Conservation (phyloP, 2,113 vertebrate species). For the Pelodiscus sinensis region DNA sequence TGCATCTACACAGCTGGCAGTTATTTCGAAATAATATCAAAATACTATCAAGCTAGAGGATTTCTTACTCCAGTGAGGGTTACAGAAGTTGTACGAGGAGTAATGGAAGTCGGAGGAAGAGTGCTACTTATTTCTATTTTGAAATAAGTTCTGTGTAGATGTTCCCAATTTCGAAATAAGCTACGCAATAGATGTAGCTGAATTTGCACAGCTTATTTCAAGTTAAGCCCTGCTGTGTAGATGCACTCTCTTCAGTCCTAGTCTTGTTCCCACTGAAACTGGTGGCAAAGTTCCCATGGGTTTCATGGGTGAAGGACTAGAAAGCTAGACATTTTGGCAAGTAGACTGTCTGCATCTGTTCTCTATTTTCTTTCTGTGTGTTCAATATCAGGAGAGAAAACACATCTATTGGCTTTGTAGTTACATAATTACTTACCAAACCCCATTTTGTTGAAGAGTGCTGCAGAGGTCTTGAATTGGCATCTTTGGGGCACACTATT, state of each 20-base stretch:
- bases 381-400: not conserved
- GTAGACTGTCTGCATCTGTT: fast-evolving
- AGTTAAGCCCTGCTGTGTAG: too few relatives aligned
- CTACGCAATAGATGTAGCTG: too few relatives aligned
- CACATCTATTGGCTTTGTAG: not conserved
- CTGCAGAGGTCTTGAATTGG: not conserved
- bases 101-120: too few relatives aligned
- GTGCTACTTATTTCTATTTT: too few relatives aligned
- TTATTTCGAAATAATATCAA: too few relatives aligned
- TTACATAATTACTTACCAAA: not conserved
- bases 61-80: too few relatives aligned
- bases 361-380: not conserved
- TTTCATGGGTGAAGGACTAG: not conserved
- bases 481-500: not conserved
- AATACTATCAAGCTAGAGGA: too few relatives aligned
- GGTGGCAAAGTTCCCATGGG: not conserved
- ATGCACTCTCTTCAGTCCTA: not conserved
- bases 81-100: too few relatives aligned
- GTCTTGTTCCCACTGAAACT: not conserved
- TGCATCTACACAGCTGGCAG: too few relatives aligned
- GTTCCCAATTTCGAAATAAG: too few relatives aligned
- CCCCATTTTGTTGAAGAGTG: not conserved
- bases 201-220: too few relatives aligned
- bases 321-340: not conserved
- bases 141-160: too few relatives aligned